Evolutionary conservation across 2,113 vertebrate species (phyloP), one percentile per base, ranked within the genome.

Genomic region (Acrocephalus arundinaceus): DNA sequence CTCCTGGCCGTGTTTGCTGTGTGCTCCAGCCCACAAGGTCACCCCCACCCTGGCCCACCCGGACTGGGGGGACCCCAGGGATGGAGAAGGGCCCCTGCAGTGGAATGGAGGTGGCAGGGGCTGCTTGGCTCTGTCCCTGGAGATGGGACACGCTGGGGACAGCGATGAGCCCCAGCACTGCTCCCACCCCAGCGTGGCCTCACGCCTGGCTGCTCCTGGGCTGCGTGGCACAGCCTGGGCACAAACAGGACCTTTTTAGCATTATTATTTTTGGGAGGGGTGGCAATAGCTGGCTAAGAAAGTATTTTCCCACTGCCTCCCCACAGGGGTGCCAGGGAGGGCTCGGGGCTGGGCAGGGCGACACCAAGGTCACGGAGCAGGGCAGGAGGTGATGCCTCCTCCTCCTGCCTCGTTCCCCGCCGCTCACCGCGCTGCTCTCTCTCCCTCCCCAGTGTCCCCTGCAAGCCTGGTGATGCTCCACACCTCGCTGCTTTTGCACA

Each of bases 391-490:
- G 87, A 58, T 86, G 63, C 58, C 57, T 15, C 68, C 39, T 35
- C 68, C 73, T 76, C 12, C 63, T 20, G 41, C 61, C 62, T 23
- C 17, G 19, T 10, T 21, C 13, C 52, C 58, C 15, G 8, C 51
- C 4, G 0, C 25, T 96, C 75, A 93, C 75, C 0, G 20, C 5
- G 39, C 87, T 10, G 41, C 63, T 86, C 95, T 81, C 93, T 86
- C 63, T 81, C 35, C 61, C 80, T 94, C 90, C 73, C 25, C 98
- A 99, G 99, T 99, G 99, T 98, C 99, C 99, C 94, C 98, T 99
- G 93, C 99, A 99, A 98, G 99, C 99, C 92, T 99, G 99, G 99
- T 99, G 99, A 99, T 98, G 96, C 93, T 95, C 88, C 97, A 97
- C 97, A 97, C 95, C 97, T 97, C 98, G 97, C 97, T 98, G 97